Base-by-base conservation (phyloP, 1,140 invertebrate species). In the Wasmannia auropunctata region DNA sequence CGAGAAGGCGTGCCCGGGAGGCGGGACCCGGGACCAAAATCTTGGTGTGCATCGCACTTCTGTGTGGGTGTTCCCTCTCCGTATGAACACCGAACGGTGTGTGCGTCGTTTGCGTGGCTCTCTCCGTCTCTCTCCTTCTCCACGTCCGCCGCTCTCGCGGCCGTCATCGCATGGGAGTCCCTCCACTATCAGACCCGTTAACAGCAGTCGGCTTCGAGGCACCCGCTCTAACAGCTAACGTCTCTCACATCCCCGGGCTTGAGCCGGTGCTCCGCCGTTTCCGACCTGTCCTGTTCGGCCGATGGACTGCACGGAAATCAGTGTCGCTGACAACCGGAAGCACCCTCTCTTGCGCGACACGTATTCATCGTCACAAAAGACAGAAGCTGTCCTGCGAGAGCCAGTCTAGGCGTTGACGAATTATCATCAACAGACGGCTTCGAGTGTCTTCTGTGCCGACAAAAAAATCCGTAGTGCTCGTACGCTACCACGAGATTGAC, bases 131-230 rank as follows among this genome's bases (percentile, higher is more conserved):
- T 72, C 75, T 79, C 65, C 54, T 31, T 62, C 77, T 76, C 86
- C 80, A 85, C 85, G 80, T 58, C 72, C 85, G 49, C 91, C 88
- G 91, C 88, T 91, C 88, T 91, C 86, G 75, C 51, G 87, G 90
- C 90, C 92, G 92, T 93, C 91, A 90, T 92, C 91, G 91, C 92
- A 88, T 87, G 89, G 87, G 88, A 87, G 91, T 90, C 86, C 88
- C 88, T 86, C 91, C 91, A 86, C 91, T 92, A 92, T 93, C 93
- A 90, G 93, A 93, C 88, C 91, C 91, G 93, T 94, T 94, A 94
- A 94, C 93, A 92, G 90, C 93, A 94, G 93, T 94, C 92, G 92
- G 90, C 91, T 90, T 89, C 90, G 92, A 94, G 92, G 92, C 93
- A 94, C 90, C 89, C 92, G 90, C 86, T 92, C 91, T 91, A 91